Evolutionary conservation across 2,113 vertebrate species (phyloP).

Genomic region (Henicopernis longicauda): DNA sequence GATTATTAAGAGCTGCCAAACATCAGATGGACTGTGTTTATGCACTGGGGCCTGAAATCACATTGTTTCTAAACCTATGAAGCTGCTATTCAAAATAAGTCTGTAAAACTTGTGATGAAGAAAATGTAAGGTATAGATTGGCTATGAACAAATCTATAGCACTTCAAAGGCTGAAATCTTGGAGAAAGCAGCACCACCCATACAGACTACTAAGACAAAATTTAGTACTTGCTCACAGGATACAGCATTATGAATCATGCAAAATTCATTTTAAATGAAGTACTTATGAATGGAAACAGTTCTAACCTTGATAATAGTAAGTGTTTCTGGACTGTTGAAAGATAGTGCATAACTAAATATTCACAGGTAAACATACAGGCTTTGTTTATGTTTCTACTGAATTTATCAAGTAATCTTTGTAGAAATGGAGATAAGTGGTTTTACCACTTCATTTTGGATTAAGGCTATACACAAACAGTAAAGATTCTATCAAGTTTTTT

Average conservation of each 20-base stretch:
- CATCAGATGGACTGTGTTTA: neutral
- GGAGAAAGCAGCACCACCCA: constrained; percentile 13
- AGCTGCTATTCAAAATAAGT: neutral
- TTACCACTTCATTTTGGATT: constrained; percentile 30
- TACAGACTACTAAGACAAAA: constrained; percentile 25
- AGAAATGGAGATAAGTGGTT: constrained; percentile 26
- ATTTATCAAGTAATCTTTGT: constrained; percentile 48
- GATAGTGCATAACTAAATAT: constrained; percentile 9
- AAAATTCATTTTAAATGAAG: constrained; percentile 63
- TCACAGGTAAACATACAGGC: constrained; percentile 27
- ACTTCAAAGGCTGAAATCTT: neutral
- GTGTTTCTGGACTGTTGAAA: constrained; percentile 34
- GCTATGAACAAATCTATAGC: constrained; percentile 32
- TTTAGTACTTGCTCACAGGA: constrained; percentile 21
- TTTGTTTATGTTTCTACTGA: constrained; percentile 22
- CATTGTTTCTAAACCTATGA: constrained; percentile 42
- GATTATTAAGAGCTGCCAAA: constrained; percentile 1
- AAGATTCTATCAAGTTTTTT: constrained; percentile 29
- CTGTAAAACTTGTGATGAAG: constrained; percentile 9
- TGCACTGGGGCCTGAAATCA: neutral
- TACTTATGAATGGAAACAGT: constrained; percentile 59
- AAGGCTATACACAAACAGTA: neutral
- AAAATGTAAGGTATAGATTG: neutral
- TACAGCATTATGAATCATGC: constrained; percentile 30
- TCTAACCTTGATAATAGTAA: constrained; percentile 57